A percentile compares a stretch with the other conserved stretches of the same genome.
Evolutionary conservation across 2,888 invertebrate species (phyloP).

Genomic region (Caradrina clavipalpis): DNA sequence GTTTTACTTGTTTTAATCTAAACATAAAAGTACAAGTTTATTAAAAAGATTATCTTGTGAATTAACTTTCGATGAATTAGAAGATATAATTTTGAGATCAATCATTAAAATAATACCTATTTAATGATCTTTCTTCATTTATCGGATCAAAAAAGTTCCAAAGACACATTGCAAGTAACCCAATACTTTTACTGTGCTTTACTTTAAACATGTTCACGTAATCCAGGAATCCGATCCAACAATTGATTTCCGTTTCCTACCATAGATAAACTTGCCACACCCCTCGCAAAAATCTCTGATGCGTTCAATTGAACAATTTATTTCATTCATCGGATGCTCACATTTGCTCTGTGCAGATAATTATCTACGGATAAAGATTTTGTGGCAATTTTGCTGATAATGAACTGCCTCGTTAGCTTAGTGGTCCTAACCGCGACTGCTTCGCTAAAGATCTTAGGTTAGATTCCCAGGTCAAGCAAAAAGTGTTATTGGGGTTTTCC

Average conservation of each 20-base stretch:
- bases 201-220: conserved; percentile 66
- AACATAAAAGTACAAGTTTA: too few relatives aligned
- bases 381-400: not conserved
- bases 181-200: conserved; percentile 76
- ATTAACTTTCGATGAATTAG: too few relatives aligned
- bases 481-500: too few relatives aligned
- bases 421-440: too few relatives aligned
- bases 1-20: too few relatives aligned
- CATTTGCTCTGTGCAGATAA: conserved; percentile 32
- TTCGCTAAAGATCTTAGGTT: too few relatives aligned
- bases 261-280: conserved; percentile 84
- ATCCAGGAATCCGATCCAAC: conserved; percentile 76
- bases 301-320: conserved; percentile 66
- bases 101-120: not conserved
- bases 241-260: conserved; percentile 88
- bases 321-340: conserved; percentile 46
- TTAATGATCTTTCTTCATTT: not conserved
- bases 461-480: too few relatives aligned
- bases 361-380: conserved; percentile 44
- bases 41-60: too few relatives aligned
- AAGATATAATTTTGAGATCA: too few relatives aligned
- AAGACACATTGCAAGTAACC: conserved; percentile 74
- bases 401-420: too few relatives aligned
- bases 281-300: conserved; percentile 70
- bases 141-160: conserved; percentile 4